Evolutionary conservation across 2,113 vertebrate species (phyloP).

Genomic region (Tragelaphus imberbis): DNA sequence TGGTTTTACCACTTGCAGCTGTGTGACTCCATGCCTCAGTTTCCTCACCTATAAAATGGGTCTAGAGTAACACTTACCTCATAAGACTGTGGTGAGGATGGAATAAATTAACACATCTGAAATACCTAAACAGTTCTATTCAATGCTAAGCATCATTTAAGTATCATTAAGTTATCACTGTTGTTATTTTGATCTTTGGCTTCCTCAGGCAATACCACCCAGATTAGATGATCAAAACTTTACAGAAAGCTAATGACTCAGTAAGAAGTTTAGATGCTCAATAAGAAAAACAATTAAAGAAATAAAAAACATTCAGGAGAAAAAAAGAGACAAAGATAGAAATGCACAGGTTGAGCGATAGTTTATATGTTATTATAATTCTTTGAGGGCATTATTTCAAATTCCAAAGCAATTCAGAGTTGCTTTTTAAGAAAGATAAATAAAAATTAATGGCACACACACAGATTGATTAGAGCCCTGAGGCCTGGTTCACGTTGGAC

Average conservation of each 20-base stretch:
- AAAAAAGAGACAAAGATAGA: constrained; percentile 46
- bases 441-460: not conserved
- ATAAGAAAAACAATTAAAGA: constrained; percentile 35
- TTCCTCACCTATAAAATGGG: not conserved
- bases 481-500: not conserved
- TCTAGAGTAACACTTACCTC: constrained; percentile 42
- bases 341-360: not conserved
- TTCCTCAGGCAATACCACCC: not conserved
- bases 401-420: not conserved
- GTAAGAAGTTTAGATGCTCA: constrained; percentile 19
- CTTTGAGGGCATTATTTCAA: constrained; percentile 32
- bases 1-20: not conserved
- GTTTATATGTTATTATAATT: not conserved
- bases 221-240: not conserved
- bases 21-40: not conserved
- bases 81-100: not conserved
- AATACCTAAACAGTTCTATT: not conserved
- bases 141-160: not conserved
- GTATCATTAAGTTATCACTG: not conserved
- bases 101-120: not conserved
- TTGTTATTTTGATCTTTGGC: not conserved
- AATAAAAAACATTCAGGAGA: constrained; percentile 17
- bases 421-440: constrained; percentile 48
- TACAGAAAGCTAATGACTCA: constrained; percentile 31
- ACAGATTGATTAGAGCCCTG: not conserved